These are phyloP conservation scores for Ochropacha duplaris DNA, from an alignment of 2,888 invertebrate species.

Conservation along the genomic window DNA sequence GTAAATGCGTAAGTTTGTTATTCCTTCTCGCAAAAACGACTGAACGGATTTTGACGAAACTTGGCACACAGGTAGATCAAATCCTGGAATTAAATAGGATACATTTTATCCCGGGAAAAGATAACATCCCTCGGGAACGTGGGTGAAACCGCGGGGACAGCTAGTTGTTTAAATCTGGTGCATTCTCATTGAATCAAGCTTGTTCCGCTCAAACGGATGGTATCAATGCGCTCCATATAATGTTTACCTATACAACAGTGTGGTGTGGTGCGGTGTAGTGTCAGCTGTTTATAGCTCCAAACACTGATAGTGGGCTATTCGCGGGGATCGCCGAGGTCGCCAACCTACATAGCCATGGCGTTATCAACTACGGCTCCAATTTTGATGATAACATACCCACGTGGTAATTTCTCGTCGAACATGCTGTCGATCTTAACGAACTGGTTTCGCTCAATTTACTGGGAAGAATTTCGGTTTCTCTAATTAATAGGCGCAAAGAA, in stretches of 20 bases:
- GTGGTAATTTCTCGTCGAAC: not conserved
- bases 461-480: not conserved
- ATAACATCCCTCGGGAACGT: too few species aligned
- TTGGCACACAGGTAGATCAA: too few species aligned
- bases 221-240: not conserved
- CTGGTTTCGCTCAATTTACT: not conserved
- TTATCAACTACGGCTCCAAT: not conserved
- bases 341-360: conserved; percentile 13
- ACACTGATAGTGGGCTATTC: conserved; percentile 6
- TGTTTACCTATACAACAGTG: not conserved
- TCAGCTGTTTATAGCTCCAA: conserved; percentile 15
- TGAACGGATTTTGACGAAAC: too few species aligned
- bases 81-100: too few species aligned
- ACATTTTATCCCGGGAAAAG: too few species aligned
- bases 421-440: not conserved
- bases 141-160: too few species aligned
- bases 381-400: not conserved
- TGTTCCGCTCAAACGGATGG: not conserved
- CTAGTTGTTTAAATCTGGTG: not conserved
- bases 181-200: not conserved
- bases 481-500: too few species aligned
- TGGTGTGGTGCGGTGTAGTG: not conserved
- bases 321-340: conserved; percentile 20
- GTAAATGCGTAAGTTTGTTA: too few species aligned
- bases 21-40: too few species aligned